These are phyloP conservation scores for Lasioglossum marginatum DNA, from an alignment of 2,888 invertebrate genomes.

Conservation along the genomic window DNA sequence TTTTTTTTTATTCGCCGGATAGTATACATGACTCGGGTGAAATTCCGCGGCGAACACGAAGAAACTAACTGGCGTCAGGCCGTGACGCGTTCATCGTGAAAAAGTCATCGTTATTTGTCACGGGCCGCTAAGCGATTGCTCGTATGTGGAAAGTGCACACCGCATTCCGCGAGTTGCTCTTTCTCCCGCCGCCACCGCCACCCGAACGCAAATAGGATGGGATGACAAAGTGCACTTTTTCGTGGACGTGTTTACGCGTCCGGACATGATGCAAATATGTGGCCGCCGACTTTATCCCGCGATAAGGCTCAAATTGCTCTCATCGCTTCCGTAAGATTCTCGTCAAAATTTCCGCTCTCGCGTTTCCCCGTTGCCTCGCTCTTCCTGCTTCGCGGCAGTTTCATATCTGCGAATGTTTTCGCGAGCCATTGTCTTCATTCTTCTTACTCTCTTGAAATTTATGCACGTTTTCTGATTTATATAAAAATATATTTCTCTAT, in stretches of 20 bases:
- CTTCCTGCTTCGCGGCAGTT: background rate
- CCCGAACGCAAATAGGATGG: conserved; percentile 61
- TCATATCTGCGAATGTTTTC: background rate
- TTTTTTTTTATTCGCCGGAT: conserved; percentile 16
- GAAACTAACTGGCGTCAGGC: conserved; percentile 36
- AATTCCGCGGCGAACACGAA: conserved; percentile 31
- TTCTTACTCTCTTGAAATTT: background rate
- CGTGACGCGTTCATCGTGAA: conserved; percentile 39
- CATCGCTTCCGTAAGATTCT: background rate
- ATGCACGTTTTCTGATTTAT: background rate
- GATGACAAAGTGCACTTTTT: conserved; percentile 65
- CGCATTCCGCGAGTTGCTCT: conserved; percentile 30
- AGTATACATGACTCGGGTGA: conserved; percentile 33
- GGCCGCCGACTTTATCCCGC: conserved; percentile 38
- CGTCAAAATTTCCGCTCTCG: background rate
- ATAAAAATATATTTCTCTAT: background rate
- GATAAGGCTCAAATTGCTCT: conserved; percentile 59
- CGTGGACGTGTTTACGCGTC: conserved; percentile 65
- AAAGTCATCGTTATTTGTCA: conserved; percentile 68
- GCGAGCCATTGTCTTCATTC: background rate
- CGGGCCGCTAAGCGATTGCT: conserved; percentile 62
- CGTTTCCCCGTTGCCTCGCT: background rate
- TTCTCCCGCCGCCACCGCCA: conserved; percentile 10
- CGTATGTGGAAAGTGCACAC: conserved; percentile 48
- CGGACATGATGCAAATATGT: conserved; percentile 64